Evolutionary conservation across 1,140 invertebrate genomes (phyloP).

Genomic region (Zaprionus gabonicus): DNA sequence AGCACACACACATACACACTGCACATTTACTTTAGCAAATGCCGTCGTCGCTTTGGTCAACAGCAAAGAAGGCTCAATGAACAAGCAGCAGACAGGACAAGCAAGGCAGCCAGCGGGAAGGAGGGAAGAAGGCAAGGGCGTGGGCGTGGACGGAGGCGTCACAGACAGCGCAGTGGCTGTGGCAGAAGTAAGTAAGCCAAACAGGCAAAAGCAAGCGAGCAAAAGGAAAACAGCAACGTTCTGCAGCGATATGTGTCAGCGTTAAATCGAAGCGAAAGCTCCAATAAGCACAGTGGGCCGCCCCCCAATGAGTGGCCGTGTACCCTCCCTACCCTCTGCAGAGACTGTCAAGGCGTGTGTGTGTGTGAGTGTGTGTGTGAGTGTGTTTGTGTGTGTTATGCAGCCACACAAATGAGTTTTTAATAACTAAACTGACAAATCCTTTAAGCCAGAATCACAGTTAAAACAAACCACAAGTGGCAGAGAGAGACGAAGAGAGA

Average conservation of each 20-base stretch:
- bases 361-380: constrained; percentile 9
- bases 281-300: constrained; percentile 52
- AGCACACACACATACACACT: constrained; percentile 12
- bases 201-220: constrained; percentile 31
- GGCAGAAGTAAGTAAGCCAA: constrained; percentile 32
- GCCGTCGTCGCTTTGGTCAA: constrained; percentile 57
- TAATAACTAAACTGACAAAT: constrained; percentile 80
- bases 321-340: neutral
- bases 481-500: neutral
- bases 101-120: neutral
- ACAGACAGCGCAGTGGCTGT: neutral
- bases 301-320: constrained; percentile 3
- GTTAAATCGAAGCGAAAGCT: constrained; percentile 71
- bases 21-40: constrained; percentile 52
- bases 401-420: constrained; percentile 66
- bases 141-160: neutral
- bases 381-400: neutral
- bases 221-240: constrained; percentile 31
- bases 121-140: neutral
- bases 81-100: neutral
- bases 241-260: constrained; percentile 76
- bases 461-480: constrained; percentile 5
- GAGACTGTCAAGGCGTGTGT: neutral
- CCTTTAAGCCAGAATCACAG: constrained; percentile 58
- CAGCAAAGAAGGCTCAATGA: constrained; percentile 29